These are phyloP conservation scores for Sebastes trivittatus DNA, from an alignment of 2,797 vertebrate species.

Conservation along the genomic window DNA sequence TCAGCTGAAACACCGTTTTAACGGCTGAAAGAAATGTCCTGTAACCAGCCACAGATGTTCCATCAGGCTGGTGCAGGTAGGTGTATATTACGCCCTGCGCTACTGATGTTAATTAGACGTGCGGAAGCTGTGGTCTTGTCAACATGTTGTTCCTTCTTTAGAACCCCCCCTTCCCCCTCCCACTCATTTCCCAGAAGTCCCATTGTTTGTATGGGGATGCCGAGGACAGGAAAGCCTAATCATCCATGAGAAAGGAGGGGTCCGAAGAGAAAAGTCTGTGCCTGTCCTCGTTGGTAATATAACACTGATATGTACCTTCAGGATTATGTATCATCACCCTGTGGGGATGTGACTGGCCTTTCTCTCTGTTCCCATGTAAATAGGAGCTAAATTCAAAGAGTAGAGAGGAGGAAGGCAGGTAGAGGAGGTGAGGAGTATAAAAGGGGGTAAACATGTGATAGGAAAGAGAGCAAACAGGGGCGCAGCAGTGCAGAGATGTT, in stretches of 20 bases:
- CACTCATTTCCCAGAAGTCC: conserved; percentile 65
- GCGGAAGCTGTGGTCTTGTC: conserved; percentile 33
- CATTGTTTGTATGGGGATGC: conserved; percentile 36
- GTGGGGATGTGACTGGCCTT: neutral
- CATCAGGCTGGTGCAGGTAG: neutral
- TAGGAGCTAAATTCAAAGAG: neutral
- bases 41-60: neutral
- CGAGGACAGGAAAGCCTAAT: conserved; percentile 51
- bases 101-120: conserved; percentile 23
- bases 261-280: neutral
- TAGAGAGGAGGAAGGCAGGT: neutral
- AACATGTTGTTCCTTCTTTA: conserved; percentile 52
- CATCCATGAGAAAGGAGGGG: conserved; percentile 39
- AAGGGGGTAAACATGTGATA: neutral
- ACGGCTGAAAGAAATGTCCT: neutral
- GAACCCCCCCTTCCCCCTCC: neutral
- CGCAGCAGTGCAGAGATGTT: conserved; percentile 50
- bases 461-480: conserved; percentile 20
- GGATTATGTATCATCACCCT: conserved; percentile 2
- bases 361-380: neutral
- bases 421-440: neutral
- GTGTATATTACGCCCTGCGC: neutral
- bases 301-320: conserved; percentile 1
- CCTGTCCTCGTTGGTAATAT: conserved; percentile 7
- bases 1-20: neutral